A percentile compares a stretch with the other conserved stretches of the same genome.
These are phyloP conservation scores for Danionella dracula DNA, from an alignment of 2,797 vertebrate species.

Conservation along the genomic window DNA sequence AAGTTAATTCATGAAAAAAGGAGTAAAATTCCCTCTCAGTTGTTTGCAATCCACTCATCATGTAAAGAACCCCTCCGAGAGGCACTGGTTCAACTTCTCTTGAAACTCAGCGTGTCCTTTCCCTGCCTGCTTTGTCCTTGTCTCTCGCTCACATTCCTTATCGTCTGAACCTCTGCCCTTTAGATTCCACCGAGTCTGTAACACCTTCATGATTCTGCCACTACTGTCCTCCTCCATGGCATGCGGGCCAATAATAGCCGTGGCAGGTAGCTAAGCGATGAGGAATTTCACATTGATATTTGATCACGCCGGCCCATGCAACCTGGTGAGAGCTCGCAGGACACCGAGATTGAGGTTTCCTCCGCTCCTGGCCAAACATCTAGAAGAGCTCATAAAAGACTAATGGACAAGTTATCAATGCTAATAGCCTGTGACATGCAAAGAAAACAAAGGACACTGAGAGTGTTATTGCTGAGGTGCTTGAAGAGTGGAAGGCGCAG, in stretches of 20 bases:
- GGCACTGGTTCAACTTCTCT: not conserved
- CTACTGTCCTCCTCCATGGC: constrained; percentile 48
- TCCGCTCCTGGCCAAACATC: constrained; percentile 9
- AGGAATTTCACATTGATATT: constrained; percentile 68
- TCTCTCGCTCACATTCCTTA: not conserved
- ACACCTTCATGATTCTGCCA: constrained; percentile 54
- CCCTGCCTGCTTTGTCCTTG: not conserved
- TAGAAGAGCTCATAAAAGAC: constrained; percentile 21
- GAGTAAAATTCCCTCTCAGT: too few species aligned
- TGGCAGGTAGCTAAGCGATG: constrained; percentile 66
- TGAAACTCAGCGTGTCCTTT: not conserved
- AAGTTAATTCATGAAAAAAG: too few species aligned
- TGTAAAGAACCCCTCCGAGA: not conserved
- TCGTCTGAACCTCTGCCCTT: constrained; percentile 20
- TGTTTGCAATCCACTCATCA: too few species aligned
- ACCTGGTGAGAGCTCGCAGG: constrained; percentile 51
- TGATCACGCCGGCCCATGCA: constrained; percentile 40
- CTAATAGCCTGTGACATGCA: constrained; percentile 8
- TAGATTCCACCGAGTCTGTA: constrained; percentile 45
- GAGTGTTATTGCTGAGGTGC: constrained; percentile 6
- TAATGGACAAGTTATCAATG: constrained; percentile 26
- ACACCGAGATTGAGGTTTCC: constrained; percentile 42
- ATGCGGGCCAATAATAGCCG: constrained; percentile 57
- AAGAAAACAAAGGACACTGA: constrained; percentile 12
- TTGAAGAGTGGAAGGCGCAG: not conserved